phyloP scores from a whole-genome alignment of 1,140 invertebrate genomes.

The Drosophila navojoa region DNA sequence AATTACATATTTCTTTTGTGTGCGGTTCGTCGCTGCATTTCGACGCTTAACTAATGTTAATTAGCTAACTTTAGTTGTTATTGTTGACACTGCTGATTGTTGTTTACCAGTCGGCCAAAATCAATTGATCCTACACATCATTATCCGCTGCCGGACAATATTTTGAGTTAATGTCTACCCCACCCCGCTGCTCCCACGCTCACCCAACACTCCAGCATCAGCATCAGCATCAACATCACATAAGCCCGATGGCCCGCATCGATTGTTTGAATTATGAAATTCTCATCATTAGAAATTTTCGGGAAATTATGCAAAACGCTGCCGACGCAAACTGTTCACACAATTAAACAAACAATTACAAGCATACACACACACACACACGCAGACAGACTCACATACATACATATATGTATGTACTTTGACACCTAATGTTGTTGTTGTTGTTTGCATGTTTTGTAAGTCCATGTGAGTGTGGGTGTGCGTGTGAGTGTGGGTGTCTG shows the following conservation, averaged over 20 bases:
- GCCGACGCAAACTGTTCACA: conserved; percentile 30
- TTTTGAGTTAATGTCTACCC: conserved; percentile 10
- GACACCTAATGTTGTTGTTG: conserved; percentile 35
- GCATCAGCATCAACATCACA: conserved; percentile 24
- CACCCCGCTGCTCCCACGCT: not conserved
- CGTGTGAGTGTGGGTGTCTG: conserved; percentile 42
- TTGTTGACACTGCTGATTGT: not conserved
- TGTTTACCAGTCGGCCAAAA: conserved; percentile 17
- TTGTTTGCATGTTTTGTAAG: conserved; percentile 21
- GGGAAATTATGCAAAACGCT: conserved; percentile 75
- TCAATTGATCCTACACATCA: conserved; percentile 27
- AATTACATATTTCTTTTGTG: conserved; percentile 5
- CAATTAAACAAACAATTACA: conserved; percentile 21
- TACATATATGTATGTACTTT: conserved; percentile 23
- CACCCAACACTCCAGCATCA: too few species aligned
- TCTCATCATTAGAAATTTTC: conserved; percentile 71
- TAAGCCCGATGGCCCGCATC: conserved; percentile 36
- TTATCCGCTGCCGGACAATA: conserved; percentile 18
- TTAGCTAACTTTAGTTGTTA: conserved; percentile 17
- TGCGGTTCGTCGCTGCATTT: not conserved
- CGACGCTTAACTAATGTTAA: conserved; percentile 17
- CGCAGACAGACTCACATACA: conserved; percentile 12
- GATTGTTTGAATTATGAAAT: conserved; percentile 74
- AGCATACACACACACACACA: conserved; percentile 11
- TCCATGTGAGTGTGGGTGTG: conserved; percentile 21